Percentiles rank a stretch among this genome's conserved stretches.
phyloP scores from a whole-genome alignment of 2,113 vertebrate species.

The Mohoua ochrocephala region DNA sequence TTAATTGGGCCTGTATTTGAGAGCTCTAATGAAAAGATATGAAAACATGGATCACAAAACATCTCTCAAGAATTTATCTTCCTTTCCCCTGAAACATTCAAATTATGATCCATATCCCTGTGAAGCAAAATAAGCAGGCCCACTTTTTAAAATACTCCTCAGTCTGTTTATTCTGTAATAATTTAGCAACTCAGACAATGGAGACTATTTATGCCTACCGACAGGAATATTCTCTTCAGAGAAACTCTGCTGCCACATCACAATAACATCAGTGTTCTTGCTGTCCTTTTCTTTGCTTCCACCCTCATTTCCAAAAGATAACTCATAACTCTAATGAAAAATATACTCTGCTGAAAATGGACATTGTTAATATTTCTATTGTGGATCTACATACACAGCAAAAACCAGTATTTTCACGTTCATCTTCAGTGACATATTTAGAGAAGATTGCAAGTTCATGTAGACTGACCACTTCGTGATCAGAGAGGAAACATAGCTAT shows the following conservation, averaged over 20 bases:
- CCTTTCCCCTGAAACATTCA: neutral
- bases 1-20: neutral
- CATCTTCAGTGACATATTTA: neutral
- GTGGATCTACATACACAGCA: neutral
- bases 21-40: neutral
- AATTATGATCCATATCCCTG: neutral
- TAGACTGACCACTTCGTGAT: neutral
- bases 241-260: neutral
- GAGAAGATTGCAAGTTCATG: neutral
- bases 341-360: neutral
- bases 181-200: neutral
- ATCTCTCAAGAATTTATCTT: neutral
- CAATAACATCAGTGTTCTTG: neutral
- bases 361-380: neutral
- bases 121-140: neutral
- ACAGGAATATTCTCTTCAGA: neutral
- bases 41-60: neutral
- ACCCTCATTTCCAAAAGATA: neutral
- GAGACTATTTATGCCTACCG: neutral
- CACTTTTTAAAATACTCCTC: neutral
- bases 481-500: neutral
- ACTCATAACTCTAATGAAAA: neutral
- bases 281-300: neutral
- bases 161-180: neutral
- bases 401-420: neutral